Evolutionary conservation across 2,113 vertebrate species (phyloP), one percentile per base, ranked within the genome.

Genomic region (Passer montanus): DNA sequence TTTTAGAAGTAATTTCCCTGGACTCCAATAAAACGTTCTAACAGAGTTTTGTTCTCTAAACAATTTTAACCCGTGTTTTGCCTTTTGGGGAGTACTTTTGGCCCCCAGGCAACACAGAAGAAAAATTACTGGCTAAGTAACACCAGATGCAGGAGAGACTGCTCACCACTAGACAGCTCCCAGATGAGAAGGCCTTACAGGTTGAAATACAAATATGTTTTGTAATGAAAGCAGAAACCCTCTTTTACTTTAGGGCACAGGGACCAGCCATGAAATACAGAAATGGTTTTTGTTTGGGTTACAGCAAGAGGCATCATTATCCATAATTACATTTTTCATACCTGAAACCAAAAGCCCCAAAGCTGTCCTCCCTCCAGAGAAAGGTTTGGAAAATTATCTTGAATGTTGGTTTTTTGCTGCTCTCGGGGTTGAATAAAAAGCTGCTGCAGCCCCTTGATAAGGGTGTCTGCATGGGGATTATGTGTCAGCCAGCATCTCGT

Each of bases 1-100:
- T 96, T 96, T 95, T 83, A 80, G 52, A 91, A 93, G 90, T 94
- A 90, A 96, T 97, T 97, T 97, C 94, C 96, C 94, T 3, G 11
- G 79, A 43, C 84, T 91, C 90, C 82, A 90, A 83, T 95, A 94
- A 97, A 95, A 59, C 0, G 0, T 94, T 95, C 82, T 77, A 74
- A 77, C 67, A 63, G 89, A 80, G 63, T 95, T 96, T 91, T 94
- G 90, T 88, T 91, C 95, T 91, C 63, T 74, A 80, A 95, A 90
- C 63, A 83, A 10, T 94, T 97, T 90, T 94, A 95, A 95, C 78
- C 79, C 2, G 0, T 62, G 59, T 80, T 87, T 96, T 0, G 50
- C 75, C 33, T 85, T 94, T 70, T 44, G 60, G 75, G 84, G 75
- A 77, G 63, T 55, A 35, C 41, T 87, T 85, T 47, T 52, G 70